phyloP scores from a whole-genome alignment of 2,888 invertebrate species.

The Pollenia amentaria region DNA sequence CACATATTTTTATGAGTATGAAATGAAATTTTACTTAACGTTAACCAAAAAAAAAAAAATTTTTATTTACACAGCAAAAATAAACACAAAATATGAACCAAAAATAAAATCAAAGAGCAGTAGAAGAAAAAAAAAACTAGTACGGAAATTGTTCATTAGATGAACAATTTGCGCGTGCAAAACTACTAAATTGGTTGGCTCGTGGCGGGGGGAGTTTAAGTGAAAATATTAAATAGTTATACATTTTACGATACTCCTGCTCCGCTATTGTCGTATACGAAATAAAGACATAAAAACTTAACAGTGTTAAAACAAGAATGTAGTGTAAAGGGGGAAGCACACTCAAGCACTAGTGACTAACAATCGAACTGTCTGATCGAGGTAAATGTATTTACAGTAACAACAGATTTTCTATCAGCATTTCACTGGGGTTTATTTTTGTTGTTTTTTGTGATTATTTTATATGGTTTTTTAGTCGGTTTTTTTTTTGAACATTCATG shows the following conservation, averaged over 20 bases:
- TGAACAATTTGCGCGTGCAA: constrained; percentile 73
- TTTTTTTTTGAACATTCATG: not conserved
- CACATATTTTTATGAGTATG: constrained; percentile 7
- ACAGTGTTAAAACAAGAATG: not conserved
- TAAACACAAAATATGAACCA: not conserved
- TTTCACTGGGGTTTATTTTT: constrained; percentile 32
- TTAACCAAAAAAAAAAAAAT: constrained; percentile 17
- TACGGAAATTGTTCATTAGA: constrained; percentile 74
- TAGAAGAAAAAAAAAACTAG: constrained; percentile 50
- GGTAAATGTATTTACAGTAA: constrained; percentile 47
- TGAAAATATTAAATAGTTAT: not conserved
- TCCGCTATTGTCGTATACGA: constrained; percentile 9
- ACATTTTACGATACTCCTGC: not conserved
- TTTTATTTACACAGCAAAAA: constrained; percentile 21
- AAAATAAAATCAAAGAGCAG: constrained; percentile 47
- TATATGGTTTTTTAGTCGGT: constrained; percentile 1
- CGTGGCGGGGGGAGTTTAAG: not conserved
- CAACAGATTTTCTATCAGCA: constrained; percentile 62
- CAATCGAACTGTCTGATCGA: constrained; percentile 26
- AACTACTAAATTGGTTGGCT: constrained; percentile 54
- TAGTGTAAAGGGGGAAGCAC: not conserved
- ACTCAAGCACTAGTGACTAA: constrained; percentile 2
- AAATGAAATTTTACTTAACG: constrained; percentile 23
- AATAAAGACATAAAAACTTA: constrained; percentile 28
- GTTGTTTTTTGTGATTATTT: constrained; percentile 16